phyloP scores from a whole-genome alignment of 2,888 invertebrate species.

The Myathropa florea region DNA sequence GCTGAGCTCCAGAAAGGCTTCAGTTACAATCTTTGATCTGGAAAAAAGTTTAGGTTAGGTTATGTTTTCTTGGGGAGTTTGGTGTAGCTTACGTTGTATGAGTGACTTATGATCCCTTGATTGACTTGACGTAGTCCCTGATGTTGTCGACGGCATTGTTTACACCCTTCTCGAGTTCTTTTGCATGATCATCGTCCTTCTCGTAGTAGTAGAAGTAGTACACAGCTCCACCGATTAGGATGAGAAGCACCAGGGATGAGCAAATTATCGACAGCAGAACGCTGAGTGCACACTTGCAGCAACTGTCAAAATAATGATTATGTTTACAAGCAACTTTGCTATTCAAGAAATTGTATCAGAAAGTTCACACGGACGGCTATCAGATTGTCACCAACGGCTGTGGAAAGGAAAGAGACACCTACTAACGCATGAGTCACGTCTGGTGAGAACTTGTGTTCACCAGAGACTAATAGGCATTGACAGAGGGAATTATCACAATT shows the following conservation, averaged over 20 bases:
- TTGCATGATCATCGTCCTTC: slow-evolving; percentile 14
- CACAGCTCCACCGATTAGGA: slow-evolving; percentile 31
- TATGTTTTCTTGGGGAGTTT: no score
- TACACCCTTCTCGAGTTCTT: slow-evolving; percentile 16
- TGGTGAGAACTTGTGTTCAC: no score
- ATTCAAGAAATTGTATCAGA: neutral
- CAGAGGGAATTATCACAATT: no score
- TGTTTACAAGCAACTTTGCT: neutral
- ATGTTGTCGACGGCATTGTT: slow-evolving; percentile 34
- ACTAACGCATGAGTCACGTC: neutral
- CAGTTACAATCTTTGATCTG: neutral
- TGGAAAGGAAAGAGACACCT: neutral
- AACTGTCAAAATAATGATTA: slow-evolving; percentile 23
- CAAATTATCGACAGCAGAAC: slow-evolving; percentile 51
- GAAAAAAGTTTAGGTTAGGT: neutral
- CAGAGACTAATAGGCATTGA: no score
- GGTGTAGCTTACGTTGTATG: slow-evolving; percentile 5
- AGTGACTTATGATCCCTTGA: slow-evolving; percentile 24
- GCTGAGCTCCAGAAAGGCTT: slow-evolving; percentile 1
- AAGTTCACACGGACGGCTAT: neutral
- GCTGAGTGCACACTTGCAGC: slow-evolving; percentile 62
- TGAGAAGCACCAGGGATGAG: slow-evolving; percentile 48
- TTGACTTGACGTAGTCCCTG: slow-evolving; percentile 33
- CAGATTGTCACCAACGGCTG: neutral
- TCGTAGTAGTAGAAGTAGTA: slow-evolving; percentile 64